phyloP scores from a whole-genome alignment of 1,140 invertebrate species.

The Elymnias hypermnestra region DNA sequence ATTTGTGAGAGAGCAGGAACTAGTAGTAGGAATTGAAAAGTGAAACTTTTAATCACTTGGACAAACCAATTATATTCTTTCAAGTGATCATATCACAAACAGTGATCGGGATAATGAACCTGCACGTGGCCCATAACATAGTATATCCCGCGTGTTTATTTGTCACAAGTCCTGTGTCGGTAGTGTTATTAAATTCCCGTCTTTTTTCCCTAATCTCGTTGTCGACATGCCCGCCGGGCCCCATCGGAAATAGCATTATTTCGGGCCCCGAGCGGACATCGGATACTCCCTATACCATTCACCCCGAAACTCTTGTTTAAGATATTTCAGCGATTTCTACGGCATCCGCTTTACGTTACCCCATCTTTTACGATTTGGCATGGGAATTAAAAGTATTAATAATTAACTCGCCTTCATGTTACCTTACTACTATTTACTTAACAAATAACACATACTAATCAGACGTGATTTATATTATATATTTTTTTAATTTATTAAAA shows the following conservation, averaged over 20 bases:
- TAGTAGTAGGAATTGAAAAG: too few relatives aligned
- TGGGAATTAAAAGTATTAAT: slow-evolving; percentile 3
- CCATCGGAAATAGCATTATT: slow-evolving; percentile 72
- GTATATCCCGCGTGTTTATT: slow-evolving; percentile 31
- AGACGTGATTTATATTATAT: too few relatives aligned
- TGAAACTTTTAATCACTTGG: too few relatives aligned
- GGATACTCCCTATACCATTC: slow-evolving; percentile 49
- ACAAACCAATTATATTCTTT: too few relatives aligned
- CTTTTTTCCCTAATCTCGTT: slow-evolving; percentile 66
- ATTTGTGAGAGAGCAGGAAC: too few relatives aligned
- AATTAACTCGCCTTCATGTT: too few relatives aligned
- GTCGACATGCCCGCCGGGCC: slow-evolving; percentile 57
- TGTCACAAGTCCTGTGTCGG: slow-evolving; percentile 41
- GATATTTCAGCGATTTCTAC: slow-evolving; percentile 48
- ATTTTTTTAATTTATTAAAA: too few relatives aligned
- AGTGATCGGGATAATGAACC: not conserved
- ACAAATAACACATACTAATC: too few relatives aligned
- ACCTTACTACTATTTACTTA: too few relatives aligned
- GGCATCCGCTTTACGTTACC: slow-evolving; percentile 45
- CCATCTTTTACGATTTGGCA: slow-evolving; percentile 27
- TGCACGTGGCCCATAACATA: slow-evolving; percentile 1
- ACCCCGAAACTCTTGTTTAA: slow-evolving; percentile 44
- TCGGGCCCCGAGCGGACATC: slow-evolving; percentile 59
- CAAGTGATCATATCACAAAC: not conserved
- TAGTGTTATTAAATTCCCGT: slow-evolving; percentile 69